phyloP scores from a whole-genome alignment of 2,113 vertebrate genomes.

The Mesoclemmys tuberculata region DNA sequence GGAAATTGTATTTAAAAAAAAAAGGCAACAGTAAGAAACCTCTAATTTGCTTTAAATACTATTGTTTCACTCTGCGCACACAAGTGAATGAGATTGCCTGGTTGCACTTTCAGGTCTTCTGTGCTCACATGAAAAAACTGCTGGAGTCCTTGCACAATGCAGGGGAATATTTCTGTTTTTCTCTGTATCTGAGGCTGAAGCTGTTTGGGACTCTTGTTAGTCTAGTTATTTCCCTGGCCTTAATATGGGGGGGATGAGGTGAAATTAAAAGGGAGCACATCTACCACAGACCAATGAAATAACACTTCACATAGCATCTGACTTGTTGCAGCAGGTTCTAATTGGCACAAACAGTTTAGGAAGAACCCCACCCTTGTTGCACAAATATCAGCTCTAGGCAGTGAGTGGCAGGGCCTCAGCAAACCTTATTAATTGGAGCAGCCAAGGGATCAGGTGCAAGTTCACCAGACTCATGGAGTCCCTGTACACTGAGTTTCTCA shows the following conservation, averaged over 20 bases:
- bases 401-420: not conserved
- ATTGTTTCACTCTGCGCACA: not conserved
- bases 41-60: not conserved
- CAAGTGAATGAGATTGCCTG: not conserved
- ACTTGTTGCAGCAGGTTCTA: not conserved
- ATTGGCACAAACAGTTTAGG: fast-evolving
- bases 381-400: not conserved
- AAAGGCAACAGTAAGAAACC: not conserved
- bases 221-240: not conserved
- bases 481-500: not conserved
- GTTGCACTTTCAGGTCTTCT: not conserved
- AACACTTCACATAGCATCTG: fast-evolving
- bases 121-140: not conserved
- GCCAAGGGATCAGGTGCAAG: not conserved
- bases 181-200: not conserved
- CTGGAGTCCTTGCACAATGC: not conserved
- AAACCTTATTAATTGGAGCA: not conserved
- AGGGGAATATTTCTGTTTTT: not conserved
- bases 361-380: not conserved
- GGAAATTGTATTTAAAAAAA: not conserved
- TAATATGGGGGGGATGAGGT: not conserved
- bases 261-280: not conserved
- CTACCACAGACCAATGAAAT: not conserved
- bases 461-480: not conserved
- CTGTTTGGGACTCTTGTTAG: fast-evolving